phyloP scores from a whole-genome alignment of 2,113 vertebrate species.

The Nansenia antarctica region DNA sequence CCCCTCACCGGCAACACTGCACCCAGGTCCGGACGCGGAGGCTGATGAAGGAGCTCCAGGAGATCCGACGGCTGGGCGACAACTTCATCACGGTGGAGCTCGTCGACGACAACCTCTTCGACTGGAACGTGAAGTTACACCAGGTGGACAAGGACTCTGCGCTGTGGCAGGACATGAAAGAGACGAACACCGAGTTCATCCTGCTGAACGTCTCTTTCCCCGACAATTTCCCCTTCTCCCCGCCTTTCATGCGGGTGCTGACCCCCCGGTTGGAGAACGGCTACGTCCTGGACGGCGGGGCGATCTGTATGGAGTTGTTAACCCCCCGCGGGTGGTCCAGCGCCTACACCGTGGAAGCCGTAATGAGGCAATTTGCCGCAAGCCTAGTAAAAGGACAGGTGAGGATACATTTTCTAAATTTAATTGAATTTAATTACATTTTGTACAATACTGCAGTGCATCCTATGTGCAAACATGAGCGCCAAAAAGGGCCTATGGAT shows the following conservation, averaged over 20 bases:
- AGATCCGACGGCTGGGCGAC: conserved; percentile 95
- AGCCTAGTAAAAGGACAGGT: conserved; percentile 99
- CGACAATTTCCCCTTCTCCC: conserved; percentile 98
- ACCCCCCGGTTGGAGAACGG: conserved; percentile 97
- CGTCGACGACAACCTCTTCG: conserved; percentile 97
- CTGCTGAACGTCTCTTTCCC: conserved; percentile 98
- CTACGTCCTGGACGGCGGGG: conserved; percentile 97
- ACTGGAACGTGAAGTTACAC: conserved; percentile 99
- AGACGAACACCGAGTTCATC: conserved; percentile 97
- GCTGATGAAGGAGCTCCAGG: conserved; percentile 99
- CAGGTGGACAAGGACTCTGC: conserved; percentile 99
- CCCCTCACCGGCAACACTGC: conserved; percentile 91
- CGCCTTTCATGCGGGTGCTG: conserved; percentile 97
- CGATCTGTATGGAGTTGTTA: conserved; percentile 99
- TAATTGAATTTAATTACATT: conserved; percentile 7
- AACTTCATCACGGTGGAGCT: conserved; percentile 98
- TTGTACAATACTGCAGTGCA: neutral
- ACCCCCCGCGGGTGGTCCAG: conserved; percentile 98
- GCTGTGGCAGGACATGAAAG: conserved; percentile 99
- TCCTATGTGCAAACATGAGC: conserved; percentile 14
- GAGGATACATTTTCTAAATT: conserved; percentile 59
- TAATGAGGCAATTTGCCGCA: conserved; percentile 99
- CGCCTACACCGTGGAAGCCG: conserved; percentile 98
- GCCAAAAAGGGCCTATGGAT: neutral
- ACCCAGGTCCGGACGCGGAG: conserved; percentile 94